Conservation (phyloP, 2,888 invertebrate genomes). For the Gnatocerus cornutus region DNA sequence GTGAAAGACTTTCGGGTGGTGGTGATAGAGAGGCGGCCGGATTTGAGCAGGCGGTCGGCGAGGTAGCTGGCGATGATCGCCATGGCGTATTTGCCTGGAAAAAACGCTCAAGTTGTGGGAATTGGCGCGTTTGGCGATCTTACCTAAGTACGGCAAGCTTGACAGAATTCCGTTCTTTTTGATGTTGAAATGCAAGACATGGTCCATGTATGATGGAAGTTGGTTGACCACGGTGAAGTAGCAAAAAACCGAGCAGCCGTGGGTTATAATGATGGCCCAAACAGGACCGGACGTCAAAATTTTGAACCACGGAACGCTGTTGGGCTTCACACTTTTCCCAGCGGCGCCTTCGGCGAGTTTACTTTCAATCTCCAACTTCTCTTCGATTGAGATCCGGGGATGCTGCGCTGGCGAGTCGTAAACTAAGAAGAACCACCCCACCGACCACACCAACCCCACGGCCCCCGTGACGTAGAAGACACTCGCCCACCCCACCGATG, state of each 20-base stretch:
- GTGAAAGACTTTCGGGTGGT: constrained; percentile 82
- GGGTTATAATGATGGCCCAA: constrained; percentile 90
- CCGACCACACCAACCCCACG: constrained; percentile 86
- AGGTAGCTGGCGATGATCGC: constrained; percentile 82
- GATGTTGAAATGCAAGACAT: constrained; percentile 84
- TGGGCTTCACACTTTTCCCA: constrained; percentile 65
- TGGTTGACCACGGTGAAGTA: constrained; percentile 93
- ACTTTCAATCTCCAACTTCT: constrained; percentile 79
- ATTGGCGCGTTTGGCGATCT: constrained; percentile 47
- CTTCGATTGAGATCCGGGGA: constrained; percentile 84
- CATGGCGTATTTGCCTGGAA: constrained; percentile 81
- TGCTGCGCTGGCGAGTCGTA: constrained; percentile 88
- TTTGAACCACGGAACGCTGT: constrained; percentile 82
- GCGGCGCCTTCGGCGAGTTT: constrained; percentile 74
- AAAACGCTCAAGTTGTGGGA: neutral
- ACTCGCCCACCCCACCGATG: constrained; percentile 89
- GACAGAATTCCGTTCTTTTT: constrained; percentile 90
- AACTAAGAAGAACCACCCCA: constrained; percentile 86
- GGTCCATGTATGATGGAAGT: constrained; percentile 89
- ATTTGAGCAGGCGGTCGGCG: constrained; percentile 81
- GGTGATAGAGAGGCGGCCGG: constrained; percentile 82
- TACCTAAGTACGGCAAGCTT: constrained; percentile 88
- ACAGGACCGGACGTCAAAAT: constrained; percentile 83
- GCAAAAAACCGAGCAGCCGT: constrained; percentile 88
- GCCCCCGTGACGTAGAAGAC: constrained; percentile 91